phyloP scores from a whole-genome alignment of 2,888 invertebrate species.

The Glyphotaelius pellucidus region DNA sequence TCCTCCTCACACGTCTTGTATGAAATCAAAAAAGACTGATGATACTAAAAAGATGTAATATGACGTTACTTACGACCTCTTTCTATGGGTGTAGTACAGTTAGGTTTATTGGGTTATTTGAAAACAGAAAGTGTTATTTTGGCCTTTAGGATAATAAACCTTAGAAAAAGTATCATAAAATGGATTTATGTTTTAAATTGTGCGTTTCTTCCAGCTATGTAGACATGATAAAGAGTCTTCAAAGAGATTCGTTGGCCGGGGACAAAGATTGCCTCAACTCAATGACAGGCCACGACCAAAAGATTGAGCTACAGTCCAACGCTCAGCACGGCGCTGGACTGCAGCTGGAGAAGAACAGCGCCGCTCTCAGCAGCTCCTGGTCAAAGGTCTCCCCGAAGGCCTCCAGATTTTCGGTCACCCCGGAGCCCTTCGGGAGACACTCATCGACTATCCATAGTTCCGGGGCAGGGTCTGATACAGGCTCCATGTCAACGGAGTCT shows the following conservation, averaged over 20 bases:
- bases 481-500: constrained; percentile 84
- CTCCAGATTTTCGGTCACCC: constrained; percentile 42
- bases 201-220: constrained; percentile 77
- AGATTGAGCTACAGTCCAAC: constrained; percentile 21
- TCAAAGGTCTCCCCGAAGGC: constrained; percentile 57
- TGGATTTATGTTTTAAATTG: background rate
- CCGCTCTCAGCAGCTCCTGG: constrained; percentile 60
- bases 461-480: constrained; percentile 78
- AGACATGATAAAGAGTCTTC: constrained; percentile 82
- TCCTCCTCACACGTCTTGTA: no score
- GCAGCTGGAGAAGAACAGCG: constrained; percentile 14
- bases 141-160: no score
- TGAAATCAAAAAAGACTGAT: no score
- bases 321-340: background rate
- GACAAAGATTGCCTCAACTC: background rate
- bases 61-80: no score
- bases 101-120: no score
- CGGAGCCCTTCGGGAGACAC: constrained; percentile 69
- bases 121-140: no score
- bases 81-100: no score
- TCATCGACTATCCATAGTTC: constrained; percentile 69
- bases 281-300: background rate
- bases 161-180: no score
- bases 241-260: constrained; percentile 70
- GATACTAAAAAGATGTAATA: no score